A percentile compares a stretch with the other conserved stretches of the same genome.
phyloP scores from a whole-genome alignment of 2,888 invertebrate genomes.

The Notodonta dromedarius region DNA sequence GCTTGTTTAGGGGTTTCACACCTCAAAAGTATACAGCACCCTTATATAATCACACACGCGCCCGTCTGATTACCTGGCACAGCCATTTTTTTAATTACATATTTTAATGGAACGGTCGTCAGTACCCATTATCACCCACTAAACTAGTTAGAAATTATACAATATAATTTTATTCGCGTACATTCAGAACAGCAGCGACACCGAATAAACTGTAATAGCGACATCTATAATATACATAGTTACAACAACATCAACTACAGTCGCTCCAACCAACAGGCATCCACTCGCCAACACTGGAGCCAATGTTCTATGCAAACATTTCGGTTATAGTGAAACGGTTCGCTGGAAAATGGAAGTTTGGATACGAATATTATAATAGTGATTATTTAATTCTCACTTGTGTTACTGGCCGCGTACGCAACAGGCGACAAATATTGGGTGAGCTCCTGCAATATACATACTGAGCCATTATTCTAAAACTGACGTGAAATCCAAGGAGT shows the following conservation, averaged over 20 bases:
- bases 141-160: too few relatives aligned
- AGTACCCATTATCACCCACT: too few relatives aligned
- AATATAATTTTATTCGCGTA: too few relatives aligned
- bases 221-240: constrained; percentile 19
- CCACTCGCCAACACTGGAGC: constrained; percentile 18
- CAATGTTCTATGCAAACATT: constrained; percentile 11
- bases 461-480: background rate
- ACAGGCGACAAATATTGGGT: background rate
- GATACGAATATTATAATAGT: background rate
- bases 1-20: too few relatives aligned
- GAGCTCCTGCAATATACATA: background rate
- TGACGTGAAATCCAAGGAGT: background rate
- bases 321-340: background rate
- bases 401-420: background rate
- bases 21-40: too few relatives aligned
- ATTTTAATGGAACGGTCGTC: too few relatives aligned
- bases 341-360: background rate
- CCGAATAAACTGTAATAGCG: constrained; percentile 13
- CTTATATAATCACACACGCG: too few relatives aligned
- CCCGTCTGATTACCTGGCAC: too few relatives aligned
- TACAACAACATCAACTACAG: constrained; percentile 35
- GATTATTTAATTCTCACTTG: background rate
- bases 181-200: constrained; percentile 6
- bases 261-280: constrained; percentile 18
- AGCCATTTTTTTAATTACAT: too few relatives aligned